These are phyloP conservation scores for Catharus ustulatus DNA, from an alignment of 2,797 vertebrate genomes.

Conservation along the genomic window DNA sequence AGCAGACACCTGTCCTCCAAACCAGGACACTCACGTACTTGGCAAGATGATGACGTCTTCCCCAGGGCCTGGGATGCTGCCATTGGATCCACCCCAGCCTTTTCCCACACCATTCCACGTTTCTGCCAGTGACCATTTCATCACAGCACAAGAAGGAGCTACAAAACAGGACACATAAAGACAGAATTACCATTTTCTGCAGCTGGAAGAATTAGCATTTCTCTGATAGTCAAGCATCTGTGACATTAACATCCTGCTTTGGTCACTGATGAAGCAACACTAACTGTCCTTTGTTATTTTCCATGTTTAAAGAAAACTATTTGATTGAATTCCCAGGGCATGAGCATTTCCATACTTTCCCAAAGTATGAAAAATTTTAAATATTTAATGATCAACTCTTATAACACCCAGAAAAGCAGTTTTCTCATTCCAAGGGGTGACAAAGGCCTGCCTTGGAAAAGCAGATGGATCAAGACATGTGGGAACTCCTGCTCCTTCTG, in stretches of 20 bases:
- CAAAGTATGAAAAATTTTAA: neutral
- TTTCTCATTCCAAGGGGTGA: neutral
- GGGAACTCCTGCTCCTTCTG: neutral
- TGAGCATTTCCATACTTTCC: neutral
- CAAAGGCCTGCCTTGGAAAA: neutral
- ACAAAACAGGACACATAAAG: slow-evolving; percentile 2
- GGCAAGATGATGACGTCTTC: slow-evolving; percentile 77
- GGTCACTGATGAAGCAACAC: neutral
- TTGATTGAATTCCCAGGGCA: neutral
- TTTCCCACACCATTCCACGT: slow-evolving; percentile 68
- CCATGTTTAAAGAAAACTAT: neutral
- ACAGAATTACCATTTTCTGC: neutral
- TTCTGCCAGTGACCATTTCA: slow-evolving; percentile 73
- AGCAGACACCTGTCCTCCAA: neutral
- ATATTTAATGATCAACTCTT: neutral
- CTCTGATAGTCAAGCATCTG: neutral
- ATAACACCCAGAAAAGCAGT: neutral
- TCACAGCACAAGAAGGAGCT: slow-evolving; percentile 50
- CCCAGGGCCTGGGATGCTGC: slow-evolving; percentile 64
- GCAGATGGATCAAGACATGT: accelerated
- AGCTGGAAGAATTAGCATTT: neutral
- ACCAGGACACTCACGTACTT: slow-evolving; percentile 53
- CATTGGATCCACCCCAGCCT: slow-evolving; percentile 73
- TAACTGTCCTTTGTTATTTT: neutral
- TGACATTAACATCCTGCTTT: neutral